Evolutionary conservation across 2,888 invertebrate species (phyloP).

Genomic region (Ophion costatus): DNA sequence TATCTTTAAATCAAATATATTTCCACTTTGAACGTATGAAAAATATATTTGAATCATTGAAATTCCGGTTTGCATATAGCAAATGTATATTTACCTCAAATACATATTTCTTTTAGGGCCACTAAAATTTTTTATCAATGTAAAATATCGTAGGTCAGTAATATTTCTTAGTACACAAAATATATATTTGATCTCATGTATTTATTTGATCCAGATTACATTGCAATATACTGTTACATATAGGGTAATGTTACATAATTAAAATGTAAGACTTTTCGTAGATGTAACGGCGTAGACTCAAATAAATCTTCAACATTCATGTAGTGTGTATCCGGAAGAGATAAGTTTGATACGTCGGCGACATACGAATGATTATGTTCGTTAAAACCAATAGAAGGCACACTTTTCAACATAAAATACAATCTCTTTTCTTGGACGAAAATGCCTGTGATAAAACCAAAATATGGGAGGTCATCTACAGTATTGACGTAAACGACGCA

Average conservation of each 20-base stretch:
- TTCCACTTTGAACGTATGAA: not conserved
- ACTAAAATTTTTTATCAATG: not conserved
- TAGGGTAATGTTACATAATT: constrained; percentile 8
- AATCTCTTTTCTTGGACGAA: constrained; percentile 8
- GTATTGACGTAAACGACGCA: constrained; percentile 8
- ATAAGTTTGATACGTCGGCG: constrained; percentile 4
- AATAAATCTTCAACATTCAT: constrained; percentile 10
- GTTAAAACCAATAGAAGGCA: constrained; percentile 1
- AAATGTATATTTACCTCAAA: too few species aligned
- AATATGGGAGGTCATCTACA: constrained; percentile 28
- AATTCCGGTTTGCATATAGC: too few species aligned
- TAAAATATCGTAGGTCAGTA: not conserved
- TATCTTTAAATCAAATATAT: not conserved
- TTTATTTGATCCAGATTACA: too few species aligned
- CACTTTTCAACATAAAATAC: constrained; percentile 19
- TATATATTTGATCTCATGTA: too few species aligned
- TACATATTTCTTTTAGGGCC: not conserved
- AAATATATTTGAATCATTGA: not conserved
- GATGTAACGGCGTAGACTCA: constrained; percentile 19
- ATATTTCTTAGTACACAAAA: too few species aligned
- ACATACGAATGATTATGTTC: constrained; percentile 14
- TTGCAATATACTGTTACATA: too few species aligned
- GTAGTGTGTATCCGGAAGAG: not conserved
- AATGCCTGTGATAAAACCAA: constrained; percentile 21
- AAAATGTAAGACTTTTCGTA: constrained; percentile 7